A percentile compares a stretch with the other conserved stretches of the same genome.
These are phyloP conservation scores for Hydropotes inermis DNA, from an alignment of 2,113 vertebrate species.

Conservation along the genomic window DNA sequence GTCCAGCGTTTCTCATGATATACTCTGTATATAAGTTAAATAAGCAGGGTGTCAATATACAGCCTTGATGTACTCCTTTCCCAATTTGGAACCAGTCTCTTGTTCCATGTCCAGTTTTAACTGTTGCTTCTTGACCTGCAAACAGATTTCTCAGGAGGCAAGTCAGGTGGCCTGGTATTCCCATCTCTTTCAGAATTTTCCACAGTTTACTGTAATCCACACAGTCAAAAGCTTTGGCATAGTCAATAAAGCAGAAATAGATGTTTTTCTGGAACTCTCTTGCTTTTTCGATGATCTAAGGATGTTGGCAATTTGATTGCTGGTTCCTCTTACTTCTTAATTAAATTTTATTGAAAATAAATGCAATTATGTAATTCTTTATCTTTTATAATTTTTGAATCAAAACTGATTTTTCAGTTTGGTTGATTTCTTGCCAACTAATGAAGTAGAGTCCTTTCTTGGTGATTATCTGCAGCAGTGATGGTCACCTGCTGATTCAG, in stretches of 20 bases:
- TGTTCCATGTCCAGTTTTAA: neutral
- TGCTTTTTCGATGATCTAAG: neutral
- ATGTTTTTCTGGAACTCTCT: neutral
- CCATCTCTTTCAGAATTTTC: neutral
- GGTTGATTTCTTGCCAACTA: neutral
- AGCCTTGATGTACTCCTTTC: neutral
- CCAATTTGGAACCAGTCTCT: neutral
- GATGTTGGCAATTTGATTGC: neutral
- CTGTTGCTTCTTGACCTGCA: neutral
- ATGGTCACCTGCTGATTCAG: neutral
- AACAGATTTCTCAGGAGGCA: neutral
- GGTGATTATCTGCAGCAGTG: neutral
- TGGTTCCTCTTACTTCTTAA: neutral
- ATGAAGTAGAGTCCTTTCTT: neutral
- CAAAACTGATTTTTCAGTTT: neutral
- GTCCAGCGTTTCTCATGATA: neutral
- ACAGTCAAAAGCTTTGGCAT: neutral
- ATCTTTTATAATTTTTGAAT: neutral
- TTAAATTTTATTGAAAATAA: neutral
- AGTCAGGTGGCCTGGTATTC: neutral
- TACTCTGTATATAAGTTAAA: neutral
- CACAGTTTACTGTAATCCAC: neutral
- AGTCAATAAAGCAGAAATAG: neutral
- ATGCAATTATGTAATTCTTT: neutral
- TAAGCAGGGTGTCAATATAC: neutral